These are phyloP conservation scores for Hemicrepidius hirtus DNA, from an alignment of 2,888 invertebrate species.

Conservation along the genomic window DNA sequence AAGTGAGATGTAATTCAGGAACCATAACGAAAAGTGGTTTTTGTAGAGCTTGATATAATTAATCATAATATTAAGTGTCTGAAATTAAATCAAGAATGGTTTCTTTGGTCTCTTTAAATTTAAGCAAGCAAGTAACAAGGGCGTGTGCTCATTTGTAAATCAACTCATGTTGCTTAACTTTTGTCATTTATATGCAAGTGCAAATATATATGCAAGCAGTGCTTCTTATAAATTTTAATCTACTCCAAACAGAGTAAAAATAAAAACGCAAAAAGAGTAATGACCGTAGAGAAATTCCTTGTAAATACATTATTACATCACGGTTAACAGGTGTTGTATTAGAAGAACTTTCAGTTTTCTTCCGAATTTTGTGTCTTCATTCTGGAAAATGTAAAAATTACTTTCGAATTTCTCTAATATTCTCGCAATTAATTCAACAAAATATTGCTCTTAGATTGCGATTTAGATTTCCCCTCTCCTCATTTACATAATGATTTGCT, in stretches of 20 bases:
- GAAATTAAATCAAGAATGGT: not conserved
- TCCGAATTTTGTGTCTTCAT: conserved; percentile 8
- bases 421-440: not conserved
- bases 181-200: conserved; percentile 39
- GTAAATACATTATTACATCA: conserved; percentile 6
- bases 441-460: not conserved
- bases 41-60: not conserved
- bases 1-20: not conserved
- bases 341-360: conserved; percentile 22
- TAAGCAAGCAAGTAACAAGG: conserved; percentile 4
- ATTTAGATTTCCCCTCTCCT: not conserved
- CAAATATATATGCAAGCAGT: conserved; percentile 29
- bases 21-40: not conserved
- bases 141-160: conserved; percentile 39
- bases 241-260: conserved; percentile 35
- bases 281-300: conserved; percentile 35
- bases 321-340: conserved; percentile 19
- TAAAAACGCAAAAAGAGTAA: conserved; percentile 35
- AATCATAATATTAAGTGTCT: no score
- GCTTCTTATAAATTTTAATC: conserved; percentile 43
- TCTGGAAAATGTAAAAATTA: not conserved
- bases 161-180: conserved; percentile 39
- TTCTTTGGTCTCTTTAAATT: not conserved
- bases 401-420: conserved; percentile 14
- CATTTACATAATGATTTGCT: conserved; percentile 2